Conservation (phyloP, 2,797 vertebrate species). For the Micropoecilia bifurca region DNA sequence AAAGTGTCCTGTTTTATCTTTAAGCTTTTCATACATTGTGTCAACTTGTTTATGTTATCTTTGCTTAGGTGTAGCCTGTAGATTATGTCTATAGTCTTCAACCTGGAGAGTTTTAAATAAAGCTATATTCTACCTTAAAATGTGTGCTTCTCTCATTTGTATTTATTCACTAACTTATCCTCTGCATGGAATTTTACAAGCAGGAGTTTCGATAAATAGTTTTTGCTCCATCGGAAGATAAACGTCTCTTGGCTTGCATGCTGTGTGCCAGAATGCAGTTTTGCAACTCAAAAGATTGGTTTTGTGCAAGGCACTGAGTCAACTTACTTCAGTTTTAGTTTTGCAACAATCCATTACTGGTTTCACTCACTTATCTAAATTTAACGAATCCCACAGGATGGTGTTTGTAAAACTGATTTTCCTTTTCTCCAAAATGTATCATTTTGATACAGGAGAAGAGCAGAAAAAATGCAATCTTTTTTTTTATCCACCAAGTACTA, state of each 20-base stretch:
- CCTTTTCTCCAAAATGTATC: neutral
- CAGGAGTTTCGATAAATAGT: neutral
- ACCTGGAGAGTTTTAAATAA: constrained; percentile 67
- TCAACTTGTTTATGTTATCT: constrained; percentile 29
- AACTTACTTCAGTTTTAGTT: neutral
- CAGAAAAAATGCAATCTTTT: neutral
- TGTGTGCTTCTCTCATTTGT: constrained; percentile 12
- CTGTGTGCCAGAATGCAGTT: constrained; percentile 12
- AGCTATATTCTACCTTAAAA: constrained; percentile 44
- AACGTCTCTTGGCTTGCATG: constrained; percentile 11
- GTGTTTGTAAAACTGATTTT: neutral
- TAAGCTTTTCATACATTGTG: constrained; percentile 33
- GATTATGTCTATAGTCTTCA: constrained; percentile 48
- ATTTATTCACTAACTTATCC: constrained; percentile 3
- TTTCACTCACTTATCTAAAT: neutral
- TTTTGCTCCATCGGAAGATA: constrained; percentile 8
- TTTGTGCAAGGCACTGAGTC: neutral
- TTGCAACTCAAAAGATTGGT: neutral
- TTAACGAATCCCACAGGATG: neutral
- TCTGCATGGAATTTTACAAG: neutral
- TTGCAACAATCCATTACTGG: neutral
- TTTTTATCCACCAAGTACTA: neutral
- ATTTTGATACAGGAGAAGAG: neutral
- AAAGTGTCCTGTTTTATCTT: constrained; percentile 19
- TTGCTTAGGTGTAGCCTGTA: constrained; percentile 23